A percentile compares a stretch with the other conserved stretches of the same genome.
phyloP scores from a whole-genome alignment of 1,140 invertebrate species.

The Drosophila parabipectinata region DNA sequence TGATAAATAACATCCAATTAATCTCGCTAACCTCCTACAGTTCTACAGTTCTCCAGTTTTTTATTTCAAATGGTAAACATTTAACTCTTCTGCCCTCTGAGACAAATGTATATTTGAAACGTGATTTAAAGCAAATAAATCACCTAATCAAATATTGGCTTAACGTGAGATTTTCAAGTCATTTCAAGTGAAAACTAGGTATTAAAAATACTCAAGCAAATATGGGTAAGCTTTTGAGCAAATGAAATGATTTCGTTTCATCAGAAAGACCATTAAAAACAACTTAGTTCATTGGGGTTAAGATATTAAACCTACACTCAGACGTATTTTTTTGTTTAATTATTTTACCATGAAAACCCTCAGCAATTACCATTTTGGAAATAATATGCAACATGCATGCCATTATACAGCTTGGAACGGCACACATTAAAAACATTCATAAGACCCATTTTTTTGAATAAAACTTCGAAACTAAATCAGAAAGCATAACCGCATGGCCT shows the following conservation, averaged over 20 bases:
- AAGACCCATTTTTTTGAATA: conserved; percentile 19
- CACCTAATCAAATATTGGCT: neutral
- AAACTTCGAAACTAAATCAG: conserved; percentile 21
- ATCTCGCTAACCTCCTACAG: conserved; percentile 8
- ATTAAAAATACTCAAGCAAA: too few relatives aligned
- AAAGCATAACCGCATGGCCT: conserved; percentile 39
- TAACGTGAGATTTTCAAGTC: too few relatives aligned
- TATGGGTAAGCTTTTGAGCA: too few relatives aligned
- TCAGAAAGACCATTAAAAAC: neutral
- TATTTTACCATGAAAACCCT: conserved; percentile 24
- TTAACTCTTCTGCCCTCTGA: neutral
- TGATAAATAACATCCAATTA: conserved; percentile 42
- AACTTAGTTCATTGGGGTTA: neutral
- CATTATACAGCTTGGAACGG: conserved; percentile 24
- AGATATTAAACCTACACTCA: neutral
- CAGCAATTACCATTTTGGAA: conserved; percentile 24
- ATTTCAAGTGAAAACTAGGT: too few relatives aligned
- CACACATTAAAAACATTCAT: conserved; percentile 29
- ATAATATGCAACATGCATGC: conserved; percentile 17
- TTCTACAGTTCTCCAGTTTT: conserved; percentile 7
- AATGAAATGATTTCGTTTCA: neutral
- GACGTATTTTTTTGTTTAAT: neutral
- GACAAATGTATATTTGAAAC: neutral
- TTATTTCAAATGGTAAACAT: conserved; percentile 23
- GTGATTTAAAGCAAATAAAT: neutral